Evolutionary conservation across 1,140 invertebrate species (phyloP).

Genomic region (Venturia canescens): DNA sequence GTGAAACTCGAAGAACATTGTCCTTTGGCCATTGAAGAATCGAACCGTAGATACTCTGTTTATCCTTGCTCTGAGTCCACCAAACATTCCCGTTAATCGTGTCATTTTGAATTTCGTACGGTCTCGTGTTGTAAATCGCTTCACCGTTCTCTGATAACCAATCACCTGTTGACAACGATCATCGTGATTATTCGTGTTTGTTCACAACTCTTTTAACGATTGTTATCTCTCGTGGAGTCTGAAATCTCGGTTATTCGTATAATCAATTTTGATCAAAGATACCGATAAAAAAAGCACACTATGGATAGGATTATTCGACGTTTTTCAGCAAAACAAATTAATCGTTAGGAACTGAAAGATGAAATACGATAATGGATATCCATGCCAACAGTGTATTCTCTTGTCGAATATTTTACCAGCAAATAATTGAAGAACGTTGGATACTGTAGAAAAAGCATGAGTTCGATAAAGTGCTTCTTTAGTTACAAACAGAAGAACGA

Average conservation of each 20-base stretch:
- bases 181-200: background rate
- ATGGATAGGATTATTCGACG: too few relatives aligned
- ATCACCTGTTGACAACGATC: constrained; percentile 69
- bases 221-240: background rate
- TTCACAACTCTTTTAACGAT: background rate
- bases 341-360: too few relatives aligned
- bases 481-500: too few relatives aligned
- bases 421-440: too few relatives aligned
- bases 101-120: constrained; percentile 91
- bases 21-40: constrained; percentile 82
- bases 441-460: too few relatives aligned
- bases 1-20: constrained; percentile 76
- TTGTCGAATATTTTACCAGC: too few relatives aligned
- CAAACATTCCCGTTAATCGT: constrained; percentile 84
- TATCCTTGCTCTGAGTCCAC: constrained; percentile 81
- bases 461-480: too few relatives aligned
- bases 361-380: too few relatives aligned
- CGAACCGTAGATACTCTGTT: constrained; percentile 80
- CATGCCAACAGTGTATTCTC: too few relatives aligned
- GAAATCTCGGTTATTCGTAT: constrained; percentile 4
- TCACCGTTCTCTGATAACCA: constrained; percentile 93
- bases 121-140: constrained; percentile 89
- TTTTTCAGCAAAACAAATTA: too few relatives aligned
- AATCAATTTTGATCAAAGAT: too few relatives aligned
- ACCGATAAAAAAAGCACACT: too few relatives aligned